phyloP scores from a whole-genome alignment of 2,797 vertebrate genomes.

The Florisuga fusca region DNA sequence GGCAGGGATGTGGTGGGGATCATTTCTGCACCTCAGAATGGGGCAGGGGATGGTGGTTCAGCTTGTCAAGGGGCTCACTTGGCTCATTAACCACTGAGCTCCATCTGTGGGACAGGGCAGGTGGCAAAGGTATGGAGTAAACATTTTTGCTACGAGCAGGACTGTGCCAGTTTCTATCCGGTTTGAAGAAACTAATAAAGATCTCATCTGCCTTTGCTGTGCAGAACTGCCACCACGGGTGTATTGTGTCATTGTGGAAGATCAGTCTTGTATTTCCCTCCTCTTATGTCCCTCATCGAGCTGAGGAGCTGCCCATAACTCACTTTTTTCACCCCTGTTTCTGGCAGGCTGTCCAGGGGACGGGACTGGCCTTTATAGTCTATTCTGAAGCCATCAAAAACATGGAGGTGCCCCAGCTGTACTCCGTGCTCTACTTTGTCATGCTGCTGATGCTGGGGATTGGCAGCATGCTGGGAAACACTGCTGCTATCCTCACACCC shows the following conservation, averaged over 20 bases:
- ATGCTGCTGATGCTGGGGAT: conserved; percentile 93
- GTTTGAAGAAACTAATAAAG: rapidly evolving
- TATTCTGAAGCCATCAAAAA: conserved; percentile 94
- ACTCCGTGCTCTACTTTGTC: conserved; percentile 91
- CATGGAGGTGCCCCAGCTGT: conserved; percentile 92
- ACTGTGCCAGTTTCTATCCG: rapidly evolving
- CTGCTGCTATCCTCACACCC: conserved; percentile 89
- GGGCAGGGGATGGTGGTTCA: background rate
- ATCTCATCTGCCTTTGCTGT: background rate
- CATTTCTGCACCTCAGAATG: background rate
- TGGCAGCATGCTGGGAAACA: conserved; percentile 95
- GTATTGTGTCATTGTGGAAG: background rate
- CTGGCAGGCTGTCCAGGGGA: conserved; percentile 89
- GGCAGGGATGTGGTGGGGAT: background rate
- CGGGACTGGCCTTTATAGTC: conserved; percentile 92
- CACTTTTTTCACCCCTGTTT: background rate
- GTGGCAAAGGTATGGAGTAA: background rate
- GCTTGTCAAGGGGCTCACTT: rapidly evolving
- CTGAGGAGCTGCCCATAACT: background rate
- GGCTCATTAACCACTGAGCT: background rate
- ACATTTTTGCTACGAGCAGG: rapidly evolving
- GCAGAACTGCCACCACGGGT: rapidly evolving
- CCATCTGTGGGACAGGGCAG: background rate
- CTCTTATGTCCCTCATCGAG: rapidly evolving
- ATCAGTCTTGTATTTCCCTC: background rate